A percentile compares a stretch with the other conserved stretches of the same genome.
These are phyloP conservation scores for Mustela nigripes DNA, from an alignment of 2,113 vertebrate genomes.

Conservation along the genomic window DNA sequence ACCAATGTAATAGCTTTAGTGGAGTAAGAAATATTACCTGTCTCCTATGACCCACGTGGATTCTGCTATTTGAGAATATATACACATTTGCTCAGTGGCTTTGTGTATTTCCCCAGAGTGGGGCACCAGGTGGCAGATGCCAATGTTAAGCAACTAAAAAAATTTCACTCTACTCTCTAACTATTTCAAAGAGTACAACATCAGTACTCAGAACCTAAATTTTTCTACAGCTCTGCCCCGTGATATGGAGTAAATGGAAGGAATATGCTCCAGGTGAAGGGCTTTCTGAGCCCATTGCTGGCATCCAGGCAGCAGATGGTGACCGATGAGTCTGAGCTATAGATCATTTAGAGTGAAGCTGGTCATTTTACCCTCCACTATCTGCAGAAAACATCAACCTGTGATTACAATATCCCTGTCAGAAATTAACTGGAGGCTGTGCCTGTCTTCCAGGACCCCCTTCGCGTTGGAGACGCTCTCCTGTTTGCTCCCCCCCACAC, in stretches of 20 bases:
- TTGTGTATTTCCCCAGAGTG: slow-evolving; percentile 27
- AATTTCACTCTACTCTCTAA: not conserved
- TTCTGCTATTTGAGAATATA: slow-evolving; percentile 7
- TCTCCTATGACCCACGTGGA: not conserved
- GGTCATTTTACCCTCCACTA: not conserved
- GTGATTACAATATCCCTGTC: not conserved
- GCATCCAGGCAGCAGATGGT: not conserved
- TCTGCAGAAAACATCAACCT: not conserved
- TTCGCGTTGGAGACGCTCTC: not conserved
- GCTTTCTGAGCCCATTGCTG: not conserved
- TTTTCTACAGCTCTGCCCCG: not conserved
- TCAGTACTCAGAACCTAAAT: not conserved
- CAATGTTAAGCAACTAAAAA: slow-evolving; percentile 26
- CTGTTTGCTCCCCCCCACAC: not conserved
- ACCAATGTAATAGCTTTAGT: not conserved
- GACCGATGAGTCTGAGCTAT: not conserved
- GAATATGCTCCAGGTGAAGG: not conserved
- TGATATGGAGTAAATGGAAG: not conserved
- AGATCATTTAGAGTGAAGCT: not conserved
- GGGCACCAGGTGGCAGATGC: not conserved
- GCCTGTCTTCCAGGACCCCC: not conserved
- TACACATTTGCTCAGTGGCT: not conserved
- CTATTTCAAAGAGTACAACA: slow-evolving; percentile 14
- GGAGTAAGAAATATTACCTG: not conserved
- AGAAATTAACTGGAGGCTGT: not conserved